phyloP scores from a whole-genome alignment of 2,888 invertebrate genomes.

The Aporophyla lueneburgensis region DNA sequence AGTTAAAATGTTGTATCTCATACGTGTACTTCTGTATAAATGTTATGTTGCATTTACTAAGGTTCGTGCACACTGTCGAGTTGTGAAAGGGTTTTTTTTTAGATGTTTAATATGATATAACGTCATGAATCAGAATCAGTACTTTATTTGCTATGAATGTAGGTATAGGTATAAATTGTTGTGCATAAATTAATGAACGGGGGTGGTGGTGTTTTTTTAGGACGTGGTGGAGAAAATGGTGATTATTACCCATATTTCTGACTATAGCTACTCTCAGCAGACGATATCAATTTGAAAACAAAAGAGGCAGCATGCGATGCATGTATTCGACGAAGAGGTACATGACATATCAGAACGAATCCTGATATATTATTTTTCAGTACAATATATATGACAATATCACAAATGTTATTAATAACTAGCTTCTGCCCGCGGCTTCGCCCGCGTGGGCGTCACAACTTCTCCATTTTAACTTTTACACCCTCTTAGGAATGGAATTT shows the following conservation, averaged over 20 bases:
- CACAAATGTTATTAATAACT: background rate
- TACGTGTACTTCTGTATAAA: constrained; percentile 47
- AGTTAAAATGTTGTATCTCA: constrained; percentile 55
- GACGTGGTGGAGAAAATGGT: too few species aligned
- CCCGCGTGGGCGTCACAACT: too few species aligned
- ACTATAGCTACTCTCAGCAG: background rate
- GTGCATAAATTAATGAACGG: too few species aligned
- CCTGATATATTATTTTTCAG: background rate
- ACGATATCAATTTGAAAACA: background rate
- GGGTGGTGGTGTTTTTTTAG: too few species aligned
- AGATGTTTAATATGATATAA: too few species aligned
- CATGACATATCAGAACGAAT: background rate
- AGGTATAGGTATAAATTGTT: too few species aligned
- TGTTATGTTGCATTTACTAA: background rate
- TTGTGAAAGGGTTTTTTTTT: too few species aligned
- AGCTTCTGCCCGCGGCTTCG: too few species aligned
- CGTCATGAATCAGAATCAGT: too few species aligned
- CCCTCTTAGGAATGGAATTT: too few species aligned
- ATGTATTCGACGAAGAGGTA: background rate
- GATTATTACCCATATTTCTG: background rate
- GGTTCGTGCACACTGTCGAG: constrained; percentile 16
- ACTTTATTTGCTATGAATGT: too few species aligned
- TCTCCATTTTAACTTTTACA: too few species aligned
- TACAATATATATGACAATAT: background rate
- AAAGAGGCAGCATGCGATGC: background rate